Base-by-base conservation (phyloP, 2,797 vertebrate species). In the Pangasius sanitwongsei region DNA sequence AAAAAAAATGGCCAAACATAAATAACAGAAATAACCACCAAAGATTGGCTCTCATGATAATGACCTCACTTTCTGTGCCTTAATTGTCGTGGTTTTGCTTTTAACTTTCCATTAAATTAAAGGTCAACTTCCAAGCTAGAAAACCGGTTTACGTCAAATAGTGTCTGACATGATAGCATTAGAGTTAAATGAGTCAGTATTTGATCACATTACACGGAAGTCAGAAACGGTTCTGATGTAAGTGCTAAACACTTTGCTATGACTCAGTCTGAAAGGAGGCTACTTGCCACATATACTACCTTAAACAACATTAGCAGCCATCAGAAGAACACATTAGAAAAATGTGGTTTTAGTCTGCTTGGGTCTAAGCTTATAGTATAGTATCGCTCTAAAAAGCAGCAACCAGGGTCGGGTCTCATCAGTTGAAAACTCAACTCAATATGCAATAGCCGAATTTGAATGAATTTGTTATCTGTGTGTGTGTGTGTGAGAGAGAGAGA, bases 361-460 rank as follows among this genome's bases (percentile, higher is more conserved):
- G 28, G 13, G 7, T 59, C 0, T 23, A 28, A 44, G 1, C 50
- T 85, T 25, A 88, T n/a, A 34, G n/a, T 41, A 53, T 50, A 28
- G n/a, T 41, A 53, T 50, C 4, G 2, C 23, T 83, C 57, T 44
- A 83, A 61, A 82, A 83, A 83, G 81, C 81, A 83, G 81, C 80
- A 57, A 16, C 57, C 57, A 44, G 57, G 37, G 59, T 48, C 6
- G 13, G 12, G 41, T 48, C 41, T 48, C 1, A 25, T 31, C 28
- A 50, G 4, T 5, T 11, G 31, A 20, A n/a, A 63, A 18, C 23
- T 41, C 6, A 16, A 4, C 57, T 83, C 28, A 37, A 41, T 37
- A 6, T 6, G 57, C n/a, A 34, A 50, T 28, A n/a, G 25, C 23
- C 28, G 44, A 28, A 77, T 77, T 57, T 80, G n/a, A 57, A 23